Conservation (phyloP, 2,113 vertebrate species). For the Scatophagus argus region DNA sequence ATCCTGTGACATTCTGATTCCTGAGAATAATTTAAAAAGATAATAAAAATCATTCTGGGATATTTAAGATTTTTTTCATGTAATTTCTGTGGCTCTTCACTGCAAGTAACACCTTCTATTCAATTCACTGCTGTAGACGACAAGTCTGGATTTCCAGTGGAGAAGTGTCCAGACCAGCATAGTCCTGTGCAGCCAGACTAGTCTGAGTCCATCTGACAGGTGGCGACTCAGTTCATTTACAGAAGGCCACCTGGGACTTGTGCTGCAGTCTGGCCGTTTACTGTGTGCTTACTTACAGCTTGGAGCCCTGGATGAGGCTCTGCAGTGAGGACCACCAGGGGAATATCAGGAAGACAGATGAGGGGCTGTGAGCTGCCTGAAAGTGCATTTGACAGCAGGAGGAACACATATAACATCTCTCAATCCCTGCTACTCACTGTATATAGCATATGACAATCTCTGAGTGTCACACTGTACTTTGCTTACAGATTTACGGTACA, state of each 20-base stretch:
- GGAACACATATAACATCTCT: constrained; percentile 41
- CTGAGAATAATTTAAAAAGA: no score
- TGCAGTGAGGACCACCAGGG: constrained; percentile 13
- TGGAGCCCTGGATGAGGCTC: constrained; percentile 10
- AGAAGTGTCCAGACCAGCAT: background rate
- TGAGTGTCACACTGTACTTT: constrained; percentile 28
- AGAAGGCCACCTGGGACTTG: constrained; percentile 29
- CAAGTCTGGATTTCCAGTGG: background rate
- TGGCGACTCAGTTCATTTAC: constrained; percentile 29
- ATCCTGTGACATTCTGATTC: no score
- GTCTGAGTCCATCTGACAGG: constrained; percentile 30
- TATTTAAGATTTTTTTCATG: no score
- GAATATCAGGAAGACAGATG: constrained; percentile 48
- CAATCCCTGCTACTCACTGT: constrained; percentile 17
- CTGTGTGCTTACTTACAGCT: constrained; percentile 30
- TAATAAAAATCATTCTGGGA: no score
- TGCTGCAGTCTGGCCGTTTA: constrained; percentile 49
- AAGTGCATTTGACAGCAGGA: constrained; percentile 49
- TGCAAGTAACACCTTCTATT: no score
- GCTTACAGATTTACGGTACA: constrained; percentile 19
- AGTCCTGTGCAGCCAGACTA: background rate
- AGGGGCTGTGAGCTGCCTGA: constrained; percentile 23
- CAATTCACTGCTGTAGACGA: background rate
- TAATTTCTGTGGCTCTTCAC: no score
- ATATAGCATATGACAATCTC: constrained; percentile 39